These are phyloP conservation scores for Rallus crepitans DNA, from an alignment of 2,797 vertebrate genomes.

Conservation along the genomic window DNA sequence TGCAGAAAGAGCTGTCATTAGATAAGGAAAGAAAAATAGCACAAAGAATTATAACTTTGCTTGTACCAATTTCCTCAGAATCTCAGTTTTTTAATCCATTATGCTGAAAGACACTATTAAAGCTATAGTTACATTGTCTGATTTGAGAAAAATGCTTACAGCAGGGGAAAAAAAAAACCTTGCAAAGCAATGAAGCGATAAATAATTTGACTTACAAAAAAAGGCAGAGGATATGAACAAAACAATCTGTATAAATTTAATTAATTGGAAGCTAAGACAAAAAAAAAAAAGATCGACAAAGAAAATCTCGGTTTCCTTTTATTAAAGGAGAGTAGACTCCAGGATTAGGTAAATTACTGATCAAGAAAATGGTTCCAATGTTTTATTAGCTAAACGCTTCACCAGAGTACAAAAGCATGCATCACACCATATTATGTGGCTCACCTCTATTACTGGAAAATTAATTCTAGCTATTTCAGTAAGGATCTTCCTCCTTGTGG, in stretches of 20 bases:
- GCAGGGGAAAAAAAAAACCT: background rate
- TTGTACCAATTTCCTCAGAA: constrained; percentile 65
- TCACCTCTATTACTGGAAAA: constrained; percentile 10
- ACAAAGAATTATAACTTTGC: constrained; percentile 54
- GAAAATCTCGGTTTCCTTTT: constrained; percentile 52
- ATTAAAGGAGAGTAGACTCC: constrained; percentile 23
- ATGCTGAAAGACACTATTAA: constrained; percentile 63
- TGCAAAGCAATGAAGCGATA: constrained; percentile 12
- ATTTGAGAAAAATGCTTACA: constrained; percentile 43
- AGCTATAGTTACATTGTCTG: constrained; percentile 58
- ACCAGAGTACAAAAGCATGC: background rate
- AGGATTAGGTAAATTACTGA: constrained; percentile 69
- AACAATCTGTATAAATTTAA: constrained; percentile 67
- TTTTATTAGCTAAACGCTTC: background rate
- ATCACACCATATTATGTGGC: background rate
- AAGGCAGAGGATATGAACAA: constrained; percentile 48
- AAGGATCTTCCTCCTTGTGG: background rate
- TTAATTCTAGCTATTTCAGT: constrained; percentile 6
- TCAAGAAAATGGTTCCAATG: constrained; percentile 7
- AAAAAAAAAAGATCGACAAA: constrained; percentile 45
- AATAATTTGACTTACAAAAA: constrained; percentile 52
- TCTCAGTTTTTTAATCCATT: constrained; percentile 59
- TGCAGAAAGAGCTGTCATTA: constrained; percentile 62
- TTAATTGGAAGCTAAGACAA: constrained; percentile 65
- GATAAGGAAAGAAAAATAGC: constrained; percentile 69